Evolutionary conservation across 2,797 vertebrate genomes (phyloP).

Genomic region (Sebastiscus albofasciatus): DNA sequence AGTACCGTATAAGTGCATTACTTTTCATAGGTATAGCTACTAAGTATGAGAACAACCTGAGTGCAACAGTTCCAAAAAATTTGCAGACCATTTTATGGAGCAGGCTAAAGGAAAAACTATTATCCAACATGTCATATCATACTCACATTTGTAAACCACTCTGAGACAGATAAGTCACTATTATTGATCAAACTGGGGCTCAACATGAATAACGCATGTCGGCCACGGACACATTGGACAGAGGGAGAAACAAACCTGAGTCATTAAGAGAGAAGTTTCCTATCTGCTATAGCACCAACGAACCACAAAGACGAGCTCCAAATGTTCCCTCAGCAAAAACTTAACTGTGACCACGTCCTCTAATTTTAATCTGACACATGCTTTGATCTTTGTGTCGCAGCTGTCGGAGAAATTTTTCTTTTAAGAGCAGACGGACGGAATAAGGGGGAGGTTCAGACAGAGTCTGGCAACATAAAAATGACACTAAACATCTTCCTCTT

Average conservation of each 20-base stretch:
- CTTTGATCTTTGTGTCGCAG: conserved; percentile 33
- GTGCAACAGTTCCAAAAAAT: too few relatives aligned
- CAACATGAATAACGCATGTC: neutral
- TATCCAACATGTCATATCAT: neutral
- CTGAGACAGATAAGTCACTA: neutral
- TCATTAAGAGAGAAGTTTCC: neutral
- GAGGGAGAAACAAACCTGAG: neutral
- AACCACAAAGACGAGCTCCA: neutral
- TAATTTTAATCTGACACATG: conserved; percentile 28
- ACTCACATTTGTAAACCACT: neutral
- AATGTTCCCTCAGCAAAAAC: neutral
- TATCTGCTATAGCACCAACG: neutral
- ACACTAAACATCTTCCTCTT: conserved; percentile 31
- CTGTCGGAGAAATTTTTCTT: conserved; percentile 20
- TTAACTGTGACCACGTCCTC: neutral
- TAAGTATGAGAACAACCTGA: neutral
- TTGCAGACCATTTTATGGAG: neutral
- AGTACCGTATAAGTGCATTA: neutral
- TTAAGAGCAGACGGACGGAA: conserved; percentile 15
- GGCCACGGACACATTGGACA: neutral
- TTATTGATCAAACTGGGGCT: neutral
- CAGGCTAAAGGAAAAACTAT: neutral
- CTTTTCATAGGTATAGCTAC: neutral
- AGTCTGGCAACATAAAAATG: neutral
- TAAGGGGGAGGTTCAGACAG: conserved; percentile 7